These are phyloP conservation scores for Pagrus major DNA, from an alignment of 2,113 vertebrate species.

Conservation along the genomic window DNA sequence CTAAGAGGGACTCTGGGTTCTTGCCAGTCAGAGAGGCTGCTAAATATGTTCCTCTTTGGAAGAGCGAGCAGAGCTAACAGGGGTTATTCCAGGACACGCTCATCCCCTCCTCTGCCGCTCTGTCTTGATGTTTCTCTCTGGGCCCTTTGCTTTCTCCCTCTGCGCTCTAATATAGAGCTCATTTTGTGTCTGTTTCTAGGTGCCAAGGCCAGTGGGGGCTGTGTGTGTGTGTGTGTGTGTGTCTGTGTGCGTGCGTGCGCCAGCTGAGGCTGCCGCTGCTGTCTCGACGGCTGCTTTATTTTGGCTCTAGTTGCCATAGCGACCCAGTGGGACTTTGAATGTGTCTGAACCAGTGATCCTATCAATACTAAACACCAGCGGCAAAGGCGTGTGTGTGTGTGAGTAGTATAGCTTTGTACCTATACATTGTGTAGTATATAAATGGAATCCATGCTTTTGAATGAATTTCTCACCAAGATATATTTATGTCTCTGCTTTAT, in stretches of 20 bases:
- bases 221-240: constrained; percentile 28
- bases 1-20: constrained; percentile 45
- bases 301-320: constrained; percentile 78
- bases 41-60: constrained; percentile 71
- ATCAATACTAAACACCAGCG: constrained; percentile 52
- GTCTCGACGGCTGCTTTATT: constrained; percentile 77
- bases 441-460: background rate
- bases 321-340: constrained; percentile 75
- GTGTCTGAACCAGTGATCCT: constrained; percentile 66
- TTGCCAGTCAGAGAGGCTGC: constrained; percentile 56
- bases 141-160: constrained; percentile 43
- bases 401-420: background rate
- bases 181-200: constrained; percentile 69
- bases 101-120: constrained; percentile 37
- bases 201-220: constrained; percentile 69
- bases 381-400: constrained; percentile 25
- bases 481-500: background rate
- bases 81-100: constrained; percentile 67
- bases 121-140: constrained; percentile 39
- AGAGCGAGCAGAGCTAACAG: constrained; percentile 34
- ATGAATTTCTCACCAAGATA: background rate
- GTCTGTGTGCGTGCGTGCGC: constrained; percentile 11
- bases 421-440: background rate
- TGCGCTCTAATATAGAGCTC: constrained; percentile 67
- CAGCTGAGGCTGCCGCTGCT: constrained; percentile 64